Conservation (phyloP, 2,888 invertebrate genomes). For the Strigamia maritima region DNA sequence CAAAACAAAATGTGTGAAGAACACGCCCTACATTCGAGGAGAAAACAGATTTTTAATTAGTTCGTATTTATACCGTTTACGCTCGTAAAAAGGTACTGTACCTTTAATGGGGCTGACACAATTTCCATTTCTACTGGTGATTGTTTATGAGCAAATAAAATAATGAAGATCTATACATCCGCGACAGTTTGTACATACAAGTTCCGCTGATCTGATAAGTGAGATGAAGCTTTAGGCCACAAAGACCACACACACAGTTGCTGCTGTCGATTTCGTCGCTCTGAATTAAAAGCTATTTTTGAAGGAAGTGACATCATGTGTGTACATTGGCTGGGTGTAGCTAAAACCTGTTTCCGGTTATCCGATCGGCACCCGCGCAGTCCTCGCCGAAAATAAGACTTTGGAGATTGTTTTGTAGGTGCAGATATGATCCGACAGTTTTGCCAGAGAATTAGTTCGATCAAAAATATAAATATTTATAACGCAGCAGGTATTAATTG, state of each 20-base stretch:
- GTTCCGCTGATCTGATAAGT: no score
- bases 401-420: no score
- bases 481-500: no score
- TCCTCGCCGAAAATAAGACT: no score
- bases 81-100: neutral
- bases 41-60: neutral
- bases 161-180: neutral
- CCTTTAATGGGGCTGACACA: conserved; percentile 29
- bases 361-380: neutral
- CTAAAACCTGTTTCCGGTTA: neutral
- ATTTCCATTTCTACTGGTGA: conserved; percentile 16
- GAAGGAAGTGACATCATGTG: neutral
- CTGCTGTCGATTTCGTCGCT: neutral
- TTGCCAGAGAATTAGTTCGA: no score
- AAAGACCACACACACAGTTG: neutral
- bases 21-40: conserved; percentile 1
- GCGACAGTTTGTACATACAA: neutral
- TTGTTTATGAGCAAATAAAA: neutral
- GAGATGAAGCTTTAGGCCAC: neutral
- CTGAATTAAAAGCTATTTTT: neutral
- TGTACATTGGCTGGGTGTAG: neutral
- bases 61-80: neutral
- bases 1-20: conserved; percentile 29
- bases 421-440: no score
- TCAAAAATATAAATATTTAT: no score